phyloP scores from a whole-genome alignment of 35 echinoderm and acorn worm genomes.

The Ophiothrix spiculata region DNA sequence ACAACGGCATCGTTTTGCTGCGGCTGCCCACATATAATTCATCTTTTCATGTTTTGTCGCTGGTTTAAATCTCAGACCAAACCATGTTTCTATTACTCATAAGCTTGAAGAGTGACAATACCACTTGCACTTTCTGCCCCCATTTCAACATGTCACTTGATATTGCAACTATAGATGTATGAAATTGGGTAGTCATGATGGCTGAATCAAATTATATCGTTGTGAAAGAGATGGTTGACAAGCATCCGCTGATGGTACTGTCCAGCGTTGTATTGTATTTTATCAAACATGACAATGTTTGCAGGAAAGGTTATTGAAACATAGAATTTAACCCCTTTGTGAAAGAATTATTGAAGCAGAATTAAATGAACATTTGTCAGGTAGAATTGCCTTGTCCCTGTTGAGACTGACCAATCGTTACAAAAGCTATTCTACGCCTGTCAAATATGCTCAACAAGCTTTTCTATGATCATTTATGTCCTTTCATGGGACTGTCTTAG shows the following conservation, averaged over 20 bases:
- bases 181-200: not conserved
- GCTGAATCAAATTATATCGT: not conserved
- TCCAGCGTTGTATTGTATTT: not conserved
- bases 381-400: not conserved
- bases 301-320: not conserved
- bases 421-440: not conserved
- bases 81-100: too few relatives aligned
- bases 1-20: too few relatives aligned
- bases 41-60: too few relatives aligned
- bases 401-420: constrained; percentile 5
- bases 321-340: constrained; percentile 3
- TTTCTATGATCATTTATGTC: not conserved
- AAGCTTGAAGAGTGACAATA: too few relatives aligned
- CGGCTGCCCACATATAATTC: too few relatives aligned
- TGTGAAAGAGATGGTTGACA: constrained; percentile 4
- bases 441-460: not conserved
- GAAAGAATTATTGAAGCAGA: constrained; percentile 2
- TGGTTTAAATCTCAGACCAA: too few relatives aligned
- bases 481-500: not conserved
- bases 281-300: not conserved
- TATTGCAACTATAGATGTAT: not conserved
- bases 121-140: not conserved
- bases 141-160: not conserved
- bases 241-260: not conserved
- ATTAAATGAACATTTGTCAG: not conserved